Conservation (phyloP, 2,797 vertebrate genomes). For the Cyprinella venusta region DNA sequence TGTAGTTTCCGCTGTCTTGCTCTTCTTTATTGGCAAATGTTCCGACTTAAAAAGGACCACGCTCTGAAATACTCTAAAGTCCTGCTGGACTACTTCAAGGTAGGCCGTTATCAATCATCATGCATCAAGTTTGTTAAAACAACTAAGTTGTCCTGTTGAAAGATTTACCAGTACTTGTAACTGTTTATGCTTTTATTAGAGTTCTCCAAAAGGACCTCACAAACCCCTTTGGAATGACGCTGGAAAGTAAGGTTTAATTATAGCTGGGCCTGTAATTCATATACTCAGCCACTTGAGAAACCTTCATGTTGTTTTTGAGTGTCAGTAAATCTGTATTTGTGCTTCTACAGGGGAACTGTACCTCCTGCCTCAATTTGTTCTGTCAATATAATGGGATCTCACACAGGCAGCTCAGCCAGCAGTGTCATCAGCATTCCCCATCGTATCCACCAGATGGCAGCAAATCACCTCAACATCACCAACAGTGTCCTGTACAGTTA, state of each 20-base stretch:
- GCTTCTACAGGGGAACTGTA: conserved; percentile 78
- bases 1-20: conserved; percentile 94
- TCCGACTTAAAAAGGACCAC: conserved; percentile 95
- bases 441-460: conserved; percentile 99
- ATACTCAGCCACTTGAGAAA: not conserved
- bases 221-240: conserved; percentile 83
- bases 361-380: conserved; percentile 84
- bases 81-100: conserved; percentile 97
- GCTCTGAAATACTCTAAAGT: conserved; percentile 98
- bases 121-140: not conserved
- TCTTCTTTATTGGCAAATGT: conserved; percentile 99
- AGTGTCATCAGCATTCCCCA: conserved; percentile 94
- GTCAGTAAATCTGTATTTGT: conserved; percentile 49
- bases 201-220: conserved; percentile 89
- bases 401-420: conserved; percentile 78
- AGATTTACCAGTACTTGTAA: not conserved
- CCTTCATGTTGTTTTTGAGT: conserved; percentile 6
- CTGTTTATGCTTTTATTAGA: conserved; percentile 75
- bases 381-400: conserved; percentile 84
- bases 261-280: not conserved
- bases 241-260: conserved; percentile 85
- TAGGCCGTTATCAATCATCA: conserved; percentile 61
- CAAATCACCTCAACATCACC: conserved; percentile 97
- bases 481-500: conserved; percentile 99
- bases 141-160: not conserved